Percentiles rank a stretch among this genome's conserved stretches.
These are phyloP conservation scores for Fragum sueziense DNA, from an alignment of 2,888 invertebrate species.

Conservation along the genomic window DNA sequence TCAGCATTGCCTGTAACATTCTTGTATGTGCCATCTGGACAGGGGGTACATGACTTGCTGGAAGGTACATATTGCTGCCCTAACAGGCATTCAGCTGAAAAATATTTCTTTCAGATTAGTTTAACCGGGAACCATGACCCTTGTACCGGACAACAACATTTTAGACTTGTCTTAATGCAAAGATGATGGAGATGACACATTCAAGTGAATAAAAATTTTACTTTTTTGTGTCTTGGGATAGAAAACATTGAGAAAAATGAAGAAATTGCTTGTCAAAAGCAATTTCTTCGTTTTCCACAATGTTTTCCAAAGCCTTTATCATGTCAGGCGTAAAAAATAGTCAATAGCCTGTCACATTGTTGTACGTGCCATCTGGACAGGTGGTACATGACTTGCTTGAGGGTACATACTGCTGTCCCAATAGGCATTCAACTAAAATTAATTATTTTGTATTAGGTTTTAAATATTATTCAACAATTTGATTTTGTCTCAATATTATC, in stretches of 20 bases:
- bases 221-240: no score
- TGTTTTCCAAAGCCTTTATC: background rate
- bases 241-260: background rate
- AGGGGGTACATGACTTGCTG: conserved; percentile 44
- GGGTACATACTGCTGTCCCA: conserved; percentile 43
- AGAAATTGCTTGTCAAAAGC: background rate
- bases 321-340: background rate
- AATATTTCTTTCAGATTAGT: no score
- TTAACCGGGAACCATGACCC: no score
- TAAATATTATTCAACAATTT: no score
- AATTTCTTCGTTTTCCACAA: background rate
- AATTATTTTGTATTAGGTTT: no score
- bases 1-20: conserved; percentile 36
- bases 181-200: no score
- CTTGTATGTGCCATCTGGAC: conserved; percentile 59
- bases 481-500: no score
- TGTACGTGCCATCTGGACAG: conserved; percentile 58
- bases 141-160: no score
- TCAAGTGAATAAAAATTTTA: no score
- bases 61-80: conserved; percentile 42
- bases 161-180: no score
- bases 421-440: conserved; percentile 40
- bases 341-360: conserved; percentile 40
- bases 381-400: conserved; percentile 37
- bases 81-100: conserved; percentile 39